Percentiles rank a stretch among this genome's conserved stretches.
Conservation (phyloP, 1,140 invertebrate genomes). For the Euglossa dilemma region DNA sequence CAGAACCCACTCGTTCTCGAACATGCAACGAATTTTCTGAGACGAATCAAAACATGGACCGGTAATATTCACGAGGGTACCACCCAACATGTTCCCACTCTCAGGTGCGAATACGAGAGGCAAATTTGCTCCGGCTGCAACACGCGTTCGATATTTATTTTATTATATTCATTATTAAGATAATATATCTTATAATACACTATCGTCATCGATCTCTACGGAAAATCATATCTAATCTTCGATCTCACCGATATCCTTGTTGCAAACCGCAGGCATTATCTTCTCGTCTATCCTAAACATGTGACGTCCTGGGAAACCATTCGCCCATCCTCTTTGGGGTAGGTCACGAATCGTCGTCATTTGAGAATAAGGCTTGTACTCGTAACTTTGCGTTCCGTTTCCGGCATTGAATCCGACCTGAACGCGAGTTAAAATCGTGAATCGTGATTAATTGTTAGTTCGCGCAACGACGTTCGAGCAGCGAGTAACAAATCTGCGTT, state of each 20-base stretch:
- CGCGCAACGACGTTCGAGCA: too few relatives aligned
- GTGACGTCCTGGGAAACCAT: slow-evolving; percentile 93
- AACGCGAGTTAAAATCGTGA: not conserved
- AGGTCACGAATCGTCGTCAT: slow-evolving; percentile 91
- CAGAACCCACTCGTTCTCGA: slow-evolving; percentile 89
- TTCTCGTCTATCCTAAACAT: slow-evolving; percentile 97
- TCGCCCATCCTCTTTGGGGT: slow-evolving; percentile 91
- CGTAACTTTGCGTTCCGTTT: slow-evolving; percentile 94
- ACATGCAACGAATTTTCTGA: slow-evolving; percentile 90
- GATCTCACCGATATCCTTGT: slow-evolving; percentile 91
- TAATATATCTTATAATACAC: not conserved
- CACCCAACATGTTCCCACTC: slow-evolving; percentile 97
- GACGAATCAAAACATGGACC: slow-evolving; percentile 93
- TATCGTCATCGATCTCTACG: not conserved
- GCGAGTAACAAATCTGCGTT: too few relatives aligned
- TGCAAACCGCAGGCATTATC: slow-evolving; percentile 95
- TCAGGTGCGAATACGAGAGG: slow-evolving; percentile 94
- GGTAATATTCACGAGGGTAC: slow-evolving; percentile 96
- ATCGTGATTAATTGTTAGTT: too few relatives aligned
- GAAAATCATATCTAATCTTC: not conserved
- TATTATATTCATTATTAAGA: too few relatives aligned
- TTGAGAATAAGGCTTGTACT: slow-evolving; percentile 96
- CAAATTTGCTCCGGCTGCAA: slow-evolving; percentile 89
- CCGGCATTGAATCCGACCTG: slow-evolving; percentile 97
- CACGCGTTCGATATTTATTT: too few relatives aligned